A percentile compares a stretch with the other conserved stretches of the same genome.
phyloP scores from a whole-genome alignment of 2,888 invertebrate species.

The Drosophila diplacantha region DNA sequence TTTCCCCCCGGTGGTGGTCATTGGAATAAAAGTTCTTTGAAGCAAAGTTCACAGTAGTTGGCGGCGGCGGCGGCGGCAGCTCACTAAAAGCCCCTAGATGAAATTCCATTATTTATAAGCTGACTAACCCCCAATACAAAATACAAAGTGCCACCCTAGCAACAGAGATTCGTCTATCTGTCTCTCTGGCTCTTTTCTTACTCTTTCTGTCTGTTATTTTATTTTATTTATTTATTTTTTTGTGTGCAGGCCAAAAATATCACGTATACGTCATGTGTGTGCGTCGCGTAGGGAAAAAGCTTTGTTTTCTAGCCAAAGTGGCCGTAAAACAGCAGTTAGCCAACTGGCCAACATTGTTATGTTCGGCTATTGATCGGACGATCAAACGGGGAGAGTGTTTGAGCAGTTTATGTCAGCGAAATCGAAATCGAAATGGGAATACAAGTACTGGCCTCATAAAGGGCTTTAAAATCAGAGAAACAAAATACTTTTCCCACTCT shows the following conservation, averaged over 20 bases:
- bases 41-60: constrained; percentile 13
- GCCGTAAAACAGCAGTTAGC: constrained; percentile 25
- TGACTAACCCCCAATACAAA: constrained; percentile 28
- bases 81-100: constrained; percentile 10
- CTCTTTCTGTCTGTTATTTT: neutral
- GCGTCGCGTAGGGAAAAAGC: constrained; percentile 20
- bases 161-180: constrained; percentile 23
- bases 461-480: neutral
- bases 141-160: constrained; percentile 25
- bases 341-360: constrained; percentile 28
- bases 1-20: neutral
- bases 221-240: neutral
- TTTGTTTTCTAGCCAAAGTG: constrained; percentile 30
- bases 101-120: constrained; percentile 38
- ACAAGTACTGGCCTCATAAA: neutral
- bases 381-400: constrained; percentile 18
- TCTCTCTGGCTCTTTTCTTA: neutral
- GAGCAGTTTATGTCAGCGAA: constrained; percentile 22
- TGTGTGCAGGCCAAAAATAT: constrained; percentile 33
- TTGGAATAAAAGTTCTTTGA: constrained; percentile 8
- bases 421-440: constrained; percentile 14
- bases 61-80: neutral
- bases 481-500: neutral
- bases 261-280: constrained; percentile 43
- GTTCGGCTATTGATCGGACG: constrained; percentile 2